Base-by-base conservation (phyloP, 1,140 invertebrate genomes). In the Atta cephalotes region DNA sequence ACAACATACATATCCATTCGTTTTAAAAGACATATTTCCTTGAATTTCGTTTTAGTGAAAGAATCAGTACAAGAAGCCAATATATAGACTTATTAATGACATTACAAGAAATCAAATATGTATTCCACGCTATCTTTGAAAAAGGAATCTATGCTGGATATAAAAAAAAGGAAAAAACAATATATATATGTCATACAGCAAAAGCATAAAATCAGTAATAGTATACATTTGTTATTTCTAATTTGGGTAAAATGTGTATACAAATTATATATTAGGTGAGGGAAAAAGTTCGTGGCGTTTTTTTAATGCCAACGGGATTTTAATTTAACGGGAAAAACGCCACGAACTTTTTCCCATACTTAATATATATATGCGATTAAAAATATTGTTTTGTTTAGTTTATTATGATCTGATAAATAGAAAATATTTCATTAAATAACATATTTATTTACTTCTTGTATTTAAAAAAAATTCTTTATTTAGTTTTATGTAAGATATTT, bases 91-190 rank as follows among this genome's bases (percentile, higher is more conserved):
- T 80, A 14, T 66, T 12, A 56, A 60, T 80, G 6, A 63, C 35
- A 39, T 79, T 28, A n/a, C 16, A 16, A 65, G 31, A 85, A 84
- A 56, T 35, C 58, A 71, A 68, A 90, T 58, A 68, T 39, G 72
- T 87, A 81, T 81, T 90, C 74, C 79, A 68, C 72, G 35, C 78
- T 85, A 82, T 70, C 49, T 62, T 82, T 63, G 62, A 56, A 25
- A 51, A 49, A 70, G 85, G 79, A 90, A 87, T 76, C 31, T 89
- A 89, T 89, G 88, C 51, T 89, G 88, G 86, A 89, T 89, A 80
- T 56, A 53, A 18, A 68, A 14, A 35, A 56, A 86, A 12, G 12
- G 28, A 65, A 25, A 72, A 21, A 28, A 49, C 21, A 70, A 4
- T 25, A 56, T 70, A 56, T 70, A 49, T 25, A 70, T 18, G 39